Evolutionary conservation across 2,888 invertebrate genomes (phyloP).

Genomic region (Brachylomia viminalis): DNA sequence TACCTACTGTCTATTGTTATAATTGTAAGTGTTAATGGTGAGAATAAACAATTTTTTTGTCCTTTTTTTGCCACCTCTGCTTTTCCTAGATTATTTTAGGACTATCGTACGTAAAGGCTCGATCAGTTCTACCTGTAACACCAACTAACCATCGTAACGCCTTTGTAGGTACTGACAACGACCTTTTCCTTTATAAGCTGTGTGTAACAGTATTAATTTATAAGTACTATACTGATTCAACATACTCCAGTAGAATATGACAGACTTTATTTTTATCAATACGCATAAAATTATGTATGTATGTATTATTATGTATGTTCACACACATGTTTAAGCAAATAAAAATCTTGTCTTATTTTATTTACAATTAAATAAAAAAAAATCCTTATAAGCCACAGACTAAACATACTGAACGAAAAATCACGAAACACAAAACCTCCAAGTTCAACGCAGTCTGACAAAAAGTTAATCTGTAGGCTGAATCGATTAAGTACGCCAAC

Average conservation of each 20-base stretch:
- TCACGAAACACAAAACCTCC: constrained; percentile 3
- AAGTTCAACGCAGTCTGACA: constrained; percentile 47
- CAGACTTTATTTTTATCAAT: not conserved
- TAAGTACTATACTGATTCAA: not conserved
- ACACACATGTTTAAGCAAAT: too few species aligned
- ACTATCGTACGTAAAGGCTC: not conserved
- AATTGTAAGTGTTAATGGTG: too few species aligned
- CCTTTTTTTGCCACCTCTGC: too few species aligned
- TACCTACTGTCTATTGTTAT: too few species aligned
- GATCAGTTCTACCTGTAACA: not conserved
- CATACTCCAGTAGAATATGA: too few species aligned
- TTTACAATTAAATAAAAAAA: not conserved
- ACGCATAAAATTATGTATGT: too few species aligned
- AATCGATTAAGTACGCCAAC: constrained; percentile 72
- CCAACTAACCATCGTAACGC: not conserved
- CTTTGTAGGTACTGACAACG: too few species aligned
- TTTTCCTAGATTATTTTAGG: not conserved
- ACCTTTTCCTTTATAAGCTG: not conserved
- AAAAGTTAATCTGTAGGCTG: constrained; percentile 67
- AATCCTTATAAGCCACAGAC: not conserved
- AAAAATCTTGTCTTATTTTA: too few species aligned
- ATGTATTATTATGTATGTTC: too few species aligned
- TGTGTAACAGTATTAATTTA: not conserved
- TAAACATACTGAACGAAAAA: constrained; percentile 13
- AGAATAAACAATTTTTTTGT: too few species aligned